Base-by-base conservation (phyloP, 2,888 invertebrate species). In the Polydrusus cervinus region DNA sequence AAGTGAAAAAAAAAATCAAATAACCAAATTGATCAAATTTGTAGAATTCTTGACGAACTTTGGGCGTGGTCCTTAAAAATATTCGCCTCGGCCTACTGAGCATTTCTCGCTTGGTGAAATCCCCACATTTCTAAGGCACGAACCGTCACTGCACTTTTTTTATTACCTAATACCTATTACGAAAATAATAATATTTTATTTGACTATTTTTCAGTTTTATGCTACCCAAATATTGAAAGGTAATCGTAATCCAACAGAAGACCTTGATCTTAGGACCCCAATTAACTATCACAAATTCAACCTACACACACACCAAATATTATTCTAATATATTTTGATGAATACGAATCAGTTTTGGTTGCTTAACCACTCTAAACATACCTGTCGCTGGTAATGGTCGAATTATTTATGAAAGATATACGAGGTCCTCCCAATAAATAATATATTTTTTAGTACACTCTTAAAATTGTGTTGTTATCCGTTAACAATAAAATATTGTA, bases 201-300 rank as follows among this genome's bases (percentile, higher is more conserved):
- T 34, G 43, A n/a, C 7, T n/a, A n/a, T 43, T 13, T 40, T n/a
- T 40, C 13, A 9, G 40, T 13, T 43, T 43, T 10, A 43, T 43
- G n/a, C 43, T 16, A 14, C 11, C 14, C 8, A 16, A 38, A 38
- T 60, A 60, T 60, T 11, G 38, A 60, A 60, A 60, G 16, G 30
- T 60, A 51, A 18, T 49, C 8, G 34, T 49, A 30, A 11, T 16
- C 18, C 38, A 18, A 43, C 45, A 34, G 34, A 34, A 68, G 57
- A 38, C 78, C 78, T 78, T 76, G 78, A 76, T 75, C 74, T 64
- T 65, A 49, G 74, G 60, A 68, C 77, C 71, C 67, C 74, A 76
- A 78, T 78, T 78, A 78, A 75, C 72, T 76, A 66, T 68, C 57
- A 38, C 57, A 60, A 60, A 38, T 60, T 6, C 69, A 74, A 66